Conservation (phyloP, 1,140 invertebrate genomes). For the Bemisia tabaci region DNA sequence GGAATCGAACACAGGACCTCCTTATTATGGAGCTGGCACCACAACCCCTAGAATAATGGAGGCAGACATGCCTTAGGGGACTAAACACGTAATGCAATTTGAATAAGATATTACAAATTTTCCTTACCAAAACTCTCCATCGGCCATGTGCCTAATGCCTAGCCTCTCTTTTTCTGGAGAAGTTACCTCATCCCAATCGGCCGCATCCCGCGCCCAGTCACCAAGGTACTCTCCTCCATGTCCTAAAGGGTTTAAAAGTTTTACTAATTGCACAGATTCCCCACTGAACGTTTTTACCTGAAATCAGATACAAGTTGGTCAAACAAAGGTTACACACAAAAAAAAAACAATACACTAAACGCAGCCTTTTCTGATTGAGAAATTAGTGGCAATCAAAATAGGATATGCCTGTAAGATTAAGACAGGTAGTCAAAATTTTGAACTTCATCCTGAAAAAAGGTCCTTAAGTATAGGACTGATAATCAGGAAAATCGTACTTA, state of each 20-base stretch:
- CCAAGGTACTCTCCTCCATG: constrained; percentile 53
- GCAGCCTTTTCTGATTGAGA: no score
- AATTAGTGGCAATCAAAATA: no score
- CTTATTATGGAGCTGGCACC: constrained; percentile 4
- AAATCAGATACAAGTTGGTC: constrained; percentile 14
- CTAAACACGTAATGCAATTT: not conserved
- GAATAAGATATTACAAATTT: constrained; percentile 3
- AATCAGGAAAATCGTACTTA: no score
- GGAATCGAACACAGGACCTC: not conserved
- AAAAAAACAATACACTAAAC: no score
- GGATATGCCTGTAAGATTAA: no score
- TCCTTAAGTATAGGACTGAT: no score
- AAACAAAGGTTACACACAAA: no score
- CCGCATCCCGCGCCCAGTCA: constrained; percentile 50
- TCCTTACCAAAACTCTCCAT: constrained; percentile 67
- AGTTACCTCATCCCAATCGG: constrained; percentile 62
- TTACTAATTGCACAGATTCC: constrained; percentile 56
- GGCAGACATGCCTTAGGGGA: not conserved
- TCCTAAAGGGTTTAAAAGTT: constrained; percentile 54
- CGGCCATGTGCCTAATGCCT: constrained; percentile 44
- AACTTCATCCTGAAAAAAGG: no score
- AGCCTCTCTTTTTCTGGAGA: constrained; percentile 56
- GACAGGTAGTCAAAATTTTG: no score
- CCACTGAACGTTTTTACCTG: constrained; percentile 57
- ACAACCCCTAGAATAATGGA: no score